phyloP scores from a whole-genome alignment of 2,113 vertebrate genomes.

The Oryzias curvinotus region DNA sequence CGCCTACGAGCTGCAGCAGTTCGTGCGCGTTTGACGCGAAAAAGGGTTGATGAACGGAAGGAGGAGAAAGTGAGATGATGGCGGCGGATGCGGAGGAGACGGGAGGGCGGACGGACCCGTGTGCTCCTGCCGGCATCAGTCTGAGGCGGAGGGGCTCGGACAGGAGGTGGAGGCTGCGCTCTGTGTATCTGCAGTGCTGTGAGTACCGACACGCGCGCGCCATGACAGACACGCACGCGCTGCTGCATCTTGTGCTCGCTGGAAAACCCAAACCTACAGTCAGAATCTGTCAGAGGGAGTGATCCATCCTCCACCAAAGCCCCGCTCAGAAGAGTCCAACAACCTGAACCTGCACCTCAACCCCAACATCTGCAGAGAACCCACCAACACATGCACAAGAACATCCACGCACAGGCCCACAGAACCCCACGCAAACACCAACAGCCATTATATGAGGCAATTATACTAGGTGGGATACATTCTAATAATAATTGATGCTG shows the following conservation, averaged over 20 bases:
- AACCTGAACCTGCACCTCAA: no score
- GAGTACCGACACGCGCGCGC: slow-evolving; percentile 58
- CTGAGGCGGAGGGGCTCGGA: slow-evolving; percentile 64
- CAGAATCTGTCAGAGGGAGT: not conserved
- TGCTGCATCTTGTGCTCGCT: not conserved
- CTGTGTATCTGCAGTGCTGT: slow-evolving; percentile 78
- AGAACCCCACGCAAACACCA: no score
- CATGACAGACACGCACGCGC: not conserved
- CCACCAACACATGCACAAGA: no score
- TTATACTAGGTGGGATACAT: no score
- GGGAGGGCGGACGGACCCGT: slow-evolving; percentile 38
- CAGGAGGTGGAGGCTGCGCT: slow-evolving; percentile 68
- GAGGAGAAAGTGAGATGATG: slow-evolving; percentile 53
- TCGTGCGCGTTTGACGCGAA: not conserved
- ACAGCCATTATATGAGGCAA: no score
- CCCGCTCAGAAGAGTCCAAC: no score
- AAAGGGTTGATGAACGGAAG: not conserved
- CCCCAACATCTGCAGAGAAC: no score
- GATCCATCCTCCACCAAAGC: not conserved
- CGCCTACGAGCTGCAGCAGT: no score
- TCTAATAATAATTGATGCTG: no score
- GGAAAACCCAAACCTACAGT: not conserved
- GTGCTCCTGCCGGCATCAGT: slow-evolving; percentile 46
- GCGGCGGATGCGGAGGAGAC: slow-evolving; percentile 69
- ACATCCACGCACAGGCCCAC: no score